phyloP scores from a whole-genome alignment of 2,888 invertebrate species.

The Cylloceria caligata region DNA sequence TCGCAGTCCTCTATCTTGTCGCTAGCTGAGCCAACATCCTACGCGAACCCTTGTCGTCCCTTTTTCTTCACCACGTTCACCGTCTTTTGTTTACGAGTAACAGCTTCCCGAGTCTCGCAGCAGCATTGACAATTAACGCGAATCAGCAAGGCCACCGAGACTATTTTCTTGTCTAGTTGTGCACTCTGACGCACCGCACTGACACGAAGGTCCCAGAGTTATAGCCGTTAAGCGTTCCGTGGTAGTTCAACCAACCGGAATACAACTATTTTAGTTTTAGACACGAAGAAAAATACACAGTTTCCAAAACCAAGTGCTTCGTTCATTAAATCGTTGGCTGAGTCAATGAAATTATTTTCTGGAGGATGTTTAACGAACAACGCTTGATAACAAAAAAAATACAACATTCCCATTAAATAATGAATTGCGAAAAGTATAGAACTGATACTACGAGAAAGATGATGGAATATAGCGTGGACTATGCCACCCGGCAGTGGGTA shows the following conservation, averaged over 20 bases:
- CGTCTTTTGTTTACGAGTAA: conserved; percentile 54
- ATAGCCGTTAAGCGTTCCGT: background rate
- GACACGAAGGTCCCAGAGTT: background rate
- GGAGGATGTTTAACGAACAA: background rate
- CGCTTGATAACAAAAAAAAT: background rate
- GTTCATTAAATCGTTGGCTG: background rate
- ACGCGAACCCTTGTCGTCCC: background rate
- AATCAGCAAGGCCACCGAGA: conserved; percentile 38
- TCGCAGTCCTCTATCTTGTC: conserved; percentile 20
- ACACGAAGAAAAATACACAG: background rate
- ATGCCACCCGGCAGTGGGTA: conserved; percentile 69
- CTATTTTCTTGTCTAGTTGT: conserved; percentile 3
- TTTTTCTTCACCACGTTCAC: conserved; percentile 12
- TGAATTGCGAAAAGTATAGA: conserved; percentile 58
- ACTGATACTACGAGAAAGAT: conserved; percentile 32
- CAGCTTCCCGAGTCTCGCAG: conserved; percentile 2
- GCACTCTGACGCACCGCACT: background rate
- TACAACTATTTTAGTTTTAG: background rate
- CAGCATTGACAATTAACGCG: conserved; percentile 51
- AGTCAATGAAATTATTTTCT: background rate
- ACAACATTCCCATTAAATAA: conserved; percentile 4
- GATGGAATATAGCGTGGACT: conserved; percentile 43
- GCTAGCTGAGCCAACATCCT: conserved; percentile 6
- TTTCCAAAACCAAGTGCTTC: background rate
- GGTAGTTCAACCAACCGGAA: background rate